A percentile compares a stretch with the other conserved stretches of the same genome.
phyloP scores from a whole-genome alignment of 1,140 invertebrate genomes.

The Drosophila dunni region DNA sequence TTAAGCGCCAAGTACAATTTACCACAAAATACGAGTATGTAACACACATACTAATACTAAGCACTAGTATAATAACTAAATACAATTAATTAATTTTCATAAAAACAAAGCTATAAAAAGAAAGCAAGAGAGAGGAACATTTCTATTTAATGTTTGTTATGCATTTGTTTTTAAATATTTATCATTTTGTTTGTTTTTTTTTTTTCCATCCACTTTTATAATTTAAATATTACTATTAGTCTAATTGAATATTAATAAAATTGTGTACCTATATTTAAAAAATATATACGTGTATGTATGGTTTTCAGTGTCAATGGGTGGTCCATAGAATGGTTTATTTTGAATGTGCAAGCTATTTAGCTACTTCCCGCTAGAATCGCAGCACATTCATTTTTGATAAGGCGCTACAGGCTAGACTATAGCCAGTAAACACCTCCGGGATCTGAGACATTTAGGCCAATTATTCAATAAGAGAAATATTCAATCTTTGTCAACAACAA shows the following conservation, averaged over 20 bases:
- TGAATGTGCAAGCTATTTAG: too few relatives aligned
- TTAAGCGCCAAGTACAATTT: conserved; percentile 72
- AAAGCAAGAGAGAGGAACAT: conserved; percentile 11
- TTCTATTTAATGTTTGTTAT: conserved; percentile 79
- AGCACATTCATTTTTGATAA: too few relatives aligned
- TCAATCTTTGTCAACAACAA: too few relatives aligned
- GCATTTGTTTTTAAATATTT: conserved; percentile 68
- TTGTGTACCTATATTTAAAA: conserved; percentile 76
- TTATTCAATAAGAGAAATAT: too few relatives aligned
- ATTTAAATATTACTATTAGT: conserved; percentile 67
- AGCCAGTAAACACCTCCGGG: too few relatives aligned
- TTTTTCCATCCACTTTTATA: conserved; percentile 22
- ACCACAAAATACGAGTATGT: conserved; percentile 56
- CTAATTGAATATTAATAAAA: conserved; percentile 74
- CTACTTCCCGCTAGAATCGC: too few relatives aligned
- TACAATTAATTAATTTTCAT: conserved; percentile 45
- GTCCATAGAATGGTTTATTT: too few relatives aligned
- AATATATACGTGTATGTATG: conserved; percentile 38
- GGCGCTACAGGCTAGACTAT: too few relatives aligned
- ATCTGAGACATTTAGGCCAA: too few relatives aligned
- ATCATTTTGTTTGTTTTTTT: conserved; percentile 20
- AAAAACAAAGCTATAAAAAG: conserved; percentile 22
- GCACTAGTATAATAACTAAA: conserved; percentile 23
- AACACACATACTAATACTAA: background rate
- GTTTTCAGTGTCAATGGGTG: conserved; percentile 12